These are phyloP conservation scores for Shargacucullia verbasci DNA, from an alignment of 2,888 invertebrate species.

Conservation along the genomic window DNA sequence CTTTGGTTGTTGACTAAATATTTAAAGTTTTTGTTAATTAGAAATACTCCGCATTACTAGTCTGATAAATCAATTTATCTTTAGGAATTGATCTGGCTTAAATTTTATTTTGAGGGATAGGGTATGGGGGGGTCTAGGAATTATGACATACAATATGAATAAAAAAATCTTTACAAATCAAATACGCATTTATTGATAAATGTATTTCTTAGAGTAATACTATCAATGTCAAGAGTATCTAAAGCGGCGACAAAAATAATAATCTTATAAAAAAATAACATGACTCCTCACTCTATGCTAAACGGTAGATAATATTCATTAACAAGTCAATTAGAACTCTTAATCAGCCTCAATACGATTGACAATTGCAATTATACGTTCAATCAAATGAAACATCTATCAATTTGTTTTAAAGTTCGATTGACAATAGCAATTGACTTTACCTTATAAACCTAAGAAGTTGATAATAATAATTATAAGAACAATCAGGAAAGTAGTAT, in stretches of 20 bases:
- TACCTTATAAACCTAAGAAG: constrained; percentile 5
- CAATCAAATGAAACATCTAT: background rate
- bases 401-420: constrained; percentile 2
- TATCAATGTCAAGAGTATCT: constrained; percentile 53
- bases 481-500: background rate
- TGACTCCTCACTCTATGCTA: constrained; percentile 32
- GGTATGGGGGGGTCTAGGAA: too few relatives aligned
- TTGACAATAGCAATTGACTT: constrained; percentile 10
- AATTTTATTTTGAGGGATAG: too few relatives aligned
- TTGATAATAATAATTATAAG: background rate
- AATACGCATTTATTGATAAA: constrained; percentile 62
- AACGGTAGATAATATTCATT: too few relatives aligned
- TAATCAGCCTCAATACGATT: background rate
- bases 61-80: too few relatives aligned
- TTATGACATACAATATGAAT: constrained; percentile 3
- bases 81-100: too few relatives aligned
- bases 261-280: constrained; percentile 49
- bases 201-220: constrained; percentile 62
- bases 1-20: too few relatives aligned
- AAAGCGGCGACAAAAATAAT: constrained; percentile 45
- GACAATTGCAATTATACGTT: background rate
- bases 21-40: too few relatives aligned
- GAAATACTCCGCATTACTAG: too few relatives aligned
- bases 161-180: constrained; percentile 43
- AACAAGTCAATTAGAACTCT: too few relatives aligned